Conservation (phyloP, 2,888 invertebrate species). For the Unio delphinus region DNA sequence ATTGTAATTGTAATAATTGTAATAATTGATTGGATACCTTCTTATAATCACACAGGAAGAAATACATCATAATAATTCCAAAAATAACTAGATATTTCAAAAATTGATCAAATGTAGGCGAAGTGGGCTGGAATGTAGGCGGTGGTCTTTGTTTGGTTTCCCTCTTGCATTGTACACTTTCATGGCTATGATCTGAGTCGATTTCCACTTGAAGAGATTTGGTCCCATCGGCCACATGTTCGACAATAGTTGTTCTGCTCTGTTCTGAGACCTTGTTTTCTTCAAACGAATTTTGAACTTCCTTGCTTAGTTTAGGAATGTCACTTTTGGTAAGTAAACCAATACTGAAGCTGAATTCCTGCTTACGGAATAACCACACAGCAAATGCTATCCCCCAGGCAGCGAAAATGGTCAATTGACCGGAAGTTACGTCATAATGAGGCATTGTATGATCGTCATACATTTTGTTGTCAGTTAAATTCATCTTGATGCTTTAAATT, state of each 20-base stretch:
- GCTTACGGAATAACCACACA: slow-evolving; percentile 18
- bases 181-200: background rate
- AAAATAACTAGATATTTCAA: slow-evolving; percentile 36
- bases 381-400: slow-evolving; percentile 20
- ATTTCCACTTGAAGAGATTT: too few relatives aligned
- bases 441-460: slow-evolving; percentile 33
- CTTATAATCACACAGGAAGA: slow-evolving; percentile 53
- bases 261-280: background rate
- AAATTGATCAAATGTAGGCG: slow-evolving; percentile 36
- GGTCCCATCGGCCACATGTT: background rate
- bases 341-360: background rate
- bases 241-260: background rate
- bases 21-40: slow-evolving; percentile 39
- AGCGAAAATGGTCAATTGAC: slow-evolving; percentile 30
- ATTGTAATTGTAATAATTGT: background rate
- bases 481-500: too few relatives aligned
- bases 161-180: background rate
- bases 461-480: background rate
- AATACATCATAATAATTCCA: slow-evolving; percentile 47
- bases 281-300: background rate
- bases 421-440: slow-evolving; percentile 33
- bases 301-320: too few relatives aligned
- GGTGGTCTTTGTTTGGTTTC: too few relatives aligned
- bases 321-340: too few relatives aligned
- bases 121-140: slow-evolving; percentile 4